Conservation (phyloP, 2,113 vertebrate species). For the Tilapia sparmanii region DNA sequence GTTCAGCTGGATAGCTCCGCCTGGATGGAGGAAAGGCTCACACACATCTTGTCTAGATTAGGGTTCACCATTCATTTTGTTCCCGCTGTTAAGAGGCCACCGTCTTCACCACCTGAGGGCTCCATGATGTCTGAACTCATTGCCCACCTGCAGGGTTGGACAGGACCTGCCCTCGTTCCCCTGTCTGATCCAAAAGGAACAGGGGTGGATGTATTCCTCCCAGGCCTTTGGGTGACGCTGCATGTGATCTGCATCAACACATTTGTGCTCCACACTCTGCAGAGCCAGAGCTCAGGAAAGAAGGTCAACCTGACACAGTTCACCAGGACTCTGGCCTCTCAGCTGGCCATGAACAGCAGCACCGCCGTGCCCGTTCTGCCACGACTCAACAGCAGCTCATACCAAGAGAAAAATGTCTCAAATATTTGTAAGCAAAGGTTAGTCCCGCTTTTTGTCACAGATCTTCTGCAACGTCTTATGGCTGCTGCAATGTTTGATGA, state of each 20-base stretch:
- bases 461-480: background rate
- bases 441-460: background rate
- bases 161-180: slow-evolving; percentile 26
- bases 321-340: slow-evolving; percentile 43
- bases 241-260: slow-evolving; percentile 55
- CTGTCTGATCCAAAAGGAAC: background rate
- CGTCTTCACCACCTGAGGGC: background rate
- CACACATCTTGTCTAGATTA: slow-evolving; percentile 18
- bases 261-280: slow-evolving; percentile 39
- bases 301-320: slow-evolving; percentile 17
- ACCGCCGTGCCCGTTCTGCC: slow-evolving; percentile 10
- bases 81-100: background rate
- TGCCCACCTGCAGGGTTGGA: slow-evolving; percentile 50
- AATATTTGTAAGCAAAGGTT: slow-evolving; percentile 21
- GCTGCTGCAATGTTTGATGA: background rate
- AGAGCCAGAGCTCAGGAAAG: slow-evolving; percentile 2
- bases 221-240: slow-evolving; percentile 34
- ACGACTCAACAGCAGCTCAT: slow-evolving; percentile 28
- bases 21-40: slow-evolving; percentile 30
- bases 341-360: slow-evolving; percentile 32
- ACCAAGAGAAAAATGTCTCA: background rate
- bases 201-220: slow-evolving; percentile 13
- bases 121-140: background rate
- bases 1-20: slow-evolving; percentile 54
- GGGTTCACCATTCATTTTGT: slow-evolving; percentile 28